Evolutionary conservation across 2,797 vertebrate species (phyloP).

Genomic region (Lepus oiostolus): DNA sequence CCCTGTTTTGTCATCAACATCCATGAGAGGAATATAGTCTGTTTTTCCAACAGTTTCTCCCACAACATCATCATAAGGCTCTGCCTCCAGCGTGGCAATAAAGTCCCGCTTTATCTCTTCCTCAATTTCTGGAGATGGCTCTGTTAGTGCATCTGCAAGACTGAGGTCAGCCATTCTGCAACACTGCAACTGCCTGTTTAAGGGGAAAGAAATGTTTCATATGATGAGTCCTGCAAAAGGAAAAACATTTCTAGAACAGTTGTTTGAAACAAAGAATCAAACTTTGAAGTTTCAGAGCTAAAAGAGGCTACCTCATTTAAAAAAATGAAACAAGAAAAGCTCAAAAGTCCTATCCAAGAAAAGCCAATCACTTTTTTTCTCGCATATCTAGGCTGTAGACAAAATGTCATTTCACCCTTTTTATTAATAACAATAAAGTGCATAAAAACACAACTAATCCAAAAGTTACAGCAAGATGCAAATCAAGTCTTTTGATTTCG

Average conservation of each 20-base stretch:
- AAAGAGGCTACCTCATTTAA: background rate
- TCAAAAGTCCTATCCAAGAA: background rate
- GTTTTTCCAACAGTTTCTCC: conserved; percentile 96
- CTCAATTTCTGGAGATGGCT: conserved; percentile 89
- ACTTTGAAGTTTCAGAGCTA: background rate
- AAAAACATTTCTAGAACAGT: conserved; percentile 6
- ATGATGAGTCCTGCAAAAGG: background rate
- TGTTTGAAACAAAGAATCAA: conserved; percentile 23
- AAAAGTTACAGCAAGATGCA: background rate
- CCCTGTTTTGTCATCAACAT: conserved; percentile 90
- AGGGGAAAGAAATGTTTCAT: background rate
- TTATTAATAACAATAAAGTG: conserved; percentile 27
- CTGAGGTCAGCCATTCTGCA: conserved; percentile 93
- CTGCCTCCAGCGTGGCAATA: conserved; percentile 94
- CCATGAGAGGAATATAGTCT: conserved; percentile 95
- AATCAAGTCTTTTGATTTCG: conserved; percentile 40
- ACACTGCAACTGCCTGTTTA: conserved; percentile 74
- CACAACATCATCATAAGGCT: conserved; percentile 94
- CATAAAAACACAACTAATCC: background rate
- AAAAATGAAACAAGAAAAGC: conserved; percentile 41
- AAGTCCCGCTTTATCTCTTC: conserved; percentile 95
- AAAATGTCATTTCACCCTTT: background rate
- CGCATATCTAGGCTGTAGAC: background rate
- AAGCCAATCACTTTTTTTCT: background rate
- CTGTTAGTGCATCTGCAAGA: conserved; percentile 95